phyloP scores from a whole-genome alignment of 2,113 vertebrate species.

The Melanostigma gelatinosum region DNA sequence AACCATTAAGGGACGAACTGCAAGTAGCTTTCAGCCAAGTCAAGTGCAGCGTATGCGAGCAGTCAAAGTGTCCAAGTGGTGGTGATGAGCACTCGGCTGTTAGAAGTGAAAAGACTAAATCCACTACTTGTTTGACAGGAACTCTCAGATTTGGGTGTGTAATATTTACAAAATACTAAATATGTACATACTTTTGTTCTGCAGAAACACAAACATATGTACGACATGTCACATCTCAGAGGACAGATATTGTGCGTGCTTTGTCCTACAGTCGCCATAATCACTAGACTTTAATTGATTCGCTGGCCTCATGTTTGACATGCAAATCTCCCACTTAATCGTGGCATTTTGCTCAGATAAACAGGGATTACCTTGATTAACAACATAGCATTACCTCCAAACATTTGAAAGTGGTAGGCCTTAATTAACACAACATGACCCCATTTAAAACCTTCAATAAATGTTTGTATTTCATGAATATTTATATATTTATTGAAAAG shows the following conservation, averaged over 20 bases:
- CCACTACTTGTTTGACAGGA: neutral
- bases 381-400: slow-evolving; percentile 53
- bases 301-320: slow-evolving; percentile 67
- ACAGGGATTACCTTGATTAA: slow-evolving; percentile 74
- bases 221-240: neutral
- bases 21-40: neutral
- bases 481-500: neutral
- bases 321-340: slow-evolving; percentile 77
- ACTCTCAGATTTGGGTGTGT: neutral
- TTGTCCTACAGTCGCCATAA: slow-evolving; percentile 28
- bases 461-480: neutral
- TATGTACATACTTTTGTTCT: neutral
- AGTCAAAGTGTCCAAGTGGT: neutral
- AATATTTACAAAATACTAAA: slow-evolving; percentile 1
- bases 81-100: neutral
- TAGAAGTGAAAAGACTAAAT: too few relatives aligned
- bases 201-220: neutral
- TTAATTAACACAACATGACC: slow-evolving; percentile 19
- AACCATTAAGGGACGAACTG: neutral
- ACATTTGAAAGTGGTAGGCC: slow-evolving; percentile 28
- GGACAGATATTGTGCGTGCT: slow-evolving; percentile 24
- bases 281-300: slow-evolving; percentile 69
- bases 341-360: slow-evolving; percentile 72
- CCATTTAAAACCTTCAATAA: neutral
- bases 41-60: neutral